Evolutionary conservation across 1,140 invertebrate genomes (phyloP).

Genomic region (Condylostylus longicornis): DNA sequence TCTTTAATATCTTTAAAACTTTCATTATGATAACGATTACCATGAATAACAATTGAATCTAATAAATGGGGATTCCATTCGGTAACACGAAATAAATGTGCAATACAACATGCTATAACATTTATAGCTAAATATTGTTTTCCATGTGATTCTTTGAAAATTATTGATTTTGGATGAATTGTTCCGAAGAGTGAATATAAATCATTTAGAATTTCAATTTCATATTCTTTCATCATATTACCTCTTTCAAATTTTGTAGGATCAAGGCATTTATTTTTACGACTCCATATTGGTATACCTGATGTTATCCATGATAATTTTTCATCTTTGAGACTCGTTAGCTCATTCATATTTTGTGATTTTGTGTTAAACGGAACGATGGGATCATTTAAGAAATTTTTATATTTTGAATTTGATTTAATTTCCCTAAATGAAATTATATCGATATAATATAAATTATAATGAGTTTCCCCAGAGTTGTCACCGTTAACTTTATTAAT

Average conservation of each 20-base stretch:
- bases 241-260: no score
- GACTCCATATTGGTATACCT: conserved; percentile 35
- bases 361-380: conserved; percentile 20
- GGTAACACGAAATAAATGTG: conserved; percentile 37
- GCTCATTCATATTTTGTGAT: conserved; percentile 18
- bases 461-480: conserved; percentile 26
- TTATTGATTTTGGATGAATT: conserved; percentile 36
- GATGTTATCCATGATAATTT: conserved; percentile 39
- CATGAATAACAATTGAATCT: conserved; percentile 41
- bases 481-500: conserved; percentile 19
- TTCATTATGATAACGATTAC: conserved; percentile 37
- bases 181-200: conserved; percentile 42
- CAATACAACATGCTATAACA: conserved; percentile 39
- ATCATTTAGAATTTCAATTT: conserved; percentile 44
- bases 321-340: conserved; percentile 31
- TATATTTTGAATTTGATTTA: conserved; percentile 17
- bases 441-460: conserved; percentile 17
- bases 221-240: conserved; percentile 41
- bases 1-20: conserved; percentile 35
- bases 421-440: conserved; percentile 23
- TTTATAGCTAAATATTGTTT: conserved; percentile 40
- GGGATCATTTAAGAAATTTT: conserved; percentile 23
- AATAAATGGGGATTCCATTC: conserved; percentile 42
- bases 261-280: conserved; percentile 32
- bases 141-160: conserved; percentile 33